Evolutionary conservation across 2,888 invertebrate species (phyloP).

Genomic region (Drosophila picticornis): DNA sequence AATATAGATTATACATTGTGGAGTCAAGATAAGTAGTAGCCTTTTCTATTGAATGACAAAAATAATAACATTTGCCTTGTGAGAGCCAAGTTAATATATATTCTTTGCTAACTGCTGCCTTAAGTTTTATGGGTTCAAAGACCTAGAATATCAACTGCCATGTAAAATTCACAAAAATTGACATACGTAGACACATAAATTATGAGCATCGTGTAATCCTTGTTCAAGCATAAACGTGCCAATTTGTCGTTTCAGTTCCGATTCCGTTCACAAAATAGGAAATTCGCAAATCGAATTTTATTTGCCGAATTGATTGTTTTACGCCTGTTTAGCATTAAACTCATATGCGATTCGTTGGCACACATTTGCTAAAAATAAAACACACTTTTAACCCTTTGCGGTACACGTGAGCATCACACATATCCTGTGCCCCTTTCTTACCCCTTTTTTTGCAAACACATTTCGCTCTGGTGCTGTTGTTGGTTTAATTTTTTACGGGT

Average conservation of each 20-base stretch:
- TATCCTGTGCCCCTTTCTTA: constrained; percentile 27
- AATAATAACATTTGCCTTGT: neutral
- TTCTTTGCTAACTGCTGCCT: neutral
- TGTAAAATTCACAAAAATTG: constrained; percentile 1
- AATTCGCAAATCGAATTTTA: constrained; percentile 76
- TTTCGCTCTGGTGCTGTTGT: constrained; percentile 80
- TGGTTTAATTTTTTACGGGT: constrained; percentile 42
- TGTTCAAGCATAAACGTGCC: constrained; percentile 53
- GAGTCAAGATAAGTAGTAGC: neutral
- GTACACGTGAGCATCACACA: constrained; percentile 53
- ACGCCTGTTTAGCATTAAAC: constrained; percentile 73
- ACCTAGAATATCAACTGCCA: neutral
- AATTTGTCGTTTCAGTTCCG: constrained; percentile 65
- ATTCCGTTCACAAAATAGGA: constrained; percentile 40
- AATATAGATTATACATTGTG: neutral
- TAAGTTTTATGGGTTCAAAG: neutral
- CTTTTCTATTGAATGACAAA: neutral
- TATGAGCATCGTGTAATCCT: constrained; percentile 42
- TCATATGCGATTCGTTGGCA: constrained; percentile 48
- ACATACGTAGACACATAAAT: constrained; percentile 51
- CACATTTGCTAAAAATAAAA: constrained; percentile 48
- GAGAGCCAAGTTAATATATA: no score
- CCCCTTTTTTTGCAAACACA: constrained; percentile 67
- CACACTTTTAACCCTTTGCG: constrained; percentile 58
- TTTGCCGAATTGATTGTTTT: constrained; percentile 76